Base-by-base conservation (phyloP, 2,113 vertebrate genomes). In the Colius striatus region DNA sequence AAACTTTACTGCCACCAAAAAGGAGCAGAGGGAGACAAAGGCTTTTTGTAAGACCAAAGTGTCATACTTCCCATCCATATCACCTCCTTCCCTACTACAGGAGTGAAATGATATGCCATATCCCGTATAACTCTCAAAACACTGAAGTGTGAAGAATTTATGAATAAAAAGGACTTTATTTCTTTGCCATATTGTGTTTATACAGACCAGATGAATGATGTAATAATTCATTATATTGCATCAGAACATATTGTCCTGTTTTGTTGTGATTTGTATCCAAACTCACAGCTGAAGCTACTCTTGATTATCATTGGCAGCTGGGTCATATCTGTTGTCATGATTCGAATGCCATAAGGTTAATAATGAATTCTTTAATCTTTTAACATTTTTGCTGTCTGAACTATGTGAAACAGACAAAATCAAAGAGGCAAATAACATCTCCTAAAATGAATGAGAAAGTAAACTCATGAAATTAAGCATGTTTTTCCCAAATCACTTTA, bases 301-400 rank as follows among this genome's bases (percentile, higher is more conserved):
- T 95, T 78, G 84, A 87, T 94, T 96, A 86, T 94, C 70, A 89
- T 45, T 68, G 77, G 29, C 50, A 96, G 89, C 55, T 63, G n/a
- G 38, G 60, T 82, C 51, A 7, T 97, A 70, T 97, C 90, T 72
- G 57, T 80, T 88, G 83, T 74, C 79, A 76, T 61, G 62, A 89
- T 80, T 94, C 88, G 88, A 82, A 91, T 91, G 54, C 47, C 81
- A 63, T 65, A 63, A 83, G 23, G 67, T 93, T 92, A 91, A 73
- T 92, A 95, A 91, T 47, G n/a, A 76, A 89, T 88, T 94, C 55
- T 89, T 94, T 84, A 95, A 80, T 94, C 74, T 87, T 94, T 95
- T 89, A 89, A 75, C 54, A 48, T 29, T 91, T 96, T 89, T 96
- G 11, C 32, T 91, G 48, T 80, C 76, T 74, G 78, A 96, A 65